Evolutionary conservation across 2,888 invertebrate species (phyloP).

Genomic region (Stenchaetothrips biformis): DNA sequence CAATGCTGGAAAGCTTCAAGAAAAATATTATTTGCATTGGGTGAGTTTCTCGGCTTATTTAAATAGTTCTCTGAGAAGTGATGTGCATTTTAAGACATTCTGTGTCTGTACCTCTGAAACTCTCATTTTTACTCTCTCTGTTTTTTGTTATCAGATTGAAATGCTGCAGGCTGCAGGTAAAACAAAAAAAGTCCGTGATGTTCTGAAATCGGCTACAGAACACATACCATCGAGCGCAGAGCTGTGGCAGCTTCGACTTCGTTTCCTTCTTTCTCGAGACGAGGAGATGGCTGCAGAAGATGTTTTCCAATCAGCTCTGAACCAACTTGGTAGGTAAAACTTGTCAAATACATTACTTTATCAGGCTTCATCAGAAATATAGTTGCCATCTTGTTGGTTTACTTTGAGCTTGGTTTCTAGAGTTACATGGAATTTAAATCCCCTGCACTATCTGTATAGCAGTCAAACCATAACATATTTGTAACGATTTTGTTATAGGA

Average conservation of each 20-base stretch:
- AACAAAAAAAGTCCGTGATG: conserved; percentile 42
- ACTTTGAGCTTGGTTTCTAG: too few relatives aligned
- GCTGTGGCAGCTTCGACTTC: conserved; percentile 52
- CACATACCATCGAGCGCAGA: conserved; percentile 47
- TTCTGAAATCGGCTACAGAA: conserved; percentile 48
- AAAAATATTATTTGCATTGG: conserved; percentile 51
- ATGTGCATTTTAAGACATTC: conserved; percentile 18
- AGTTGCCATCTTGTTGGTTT: neutral
- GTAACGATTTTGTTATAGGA: neutral
- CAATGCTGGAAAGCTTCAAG: conserved; percentile 48
- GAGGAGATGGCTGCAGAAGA: conserved; percentile 44
- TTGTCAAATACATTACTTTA: neutral
- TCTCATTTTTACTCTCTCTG: neutral
- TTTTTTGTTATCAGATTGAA: conserved; percentile 33
- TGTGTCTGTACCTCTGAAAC: conserved; percentile 37
- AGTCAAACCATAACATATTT: neutral
- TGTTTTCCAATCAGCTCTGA: conserved; percentile 31
- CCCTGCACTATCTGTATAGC: neutral
- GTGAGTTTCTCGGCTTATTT: conserved; percentile 39
- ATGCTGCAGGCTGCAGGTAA: conserved; percentile 33
- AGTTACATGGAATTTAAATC: too few relatives aligned
- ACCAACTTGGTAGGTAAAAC: neutral
- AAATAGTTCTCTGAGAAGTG: conserved; percentile 25
- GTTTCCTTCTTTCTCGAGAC: conserved; percentile 46
- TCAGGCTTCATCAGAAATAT: neutral